Evolutionary conservation across 2,797 vertebrate genomes (phyloP).

Genomic region (Hapalemur alaotrensis): DNA sequence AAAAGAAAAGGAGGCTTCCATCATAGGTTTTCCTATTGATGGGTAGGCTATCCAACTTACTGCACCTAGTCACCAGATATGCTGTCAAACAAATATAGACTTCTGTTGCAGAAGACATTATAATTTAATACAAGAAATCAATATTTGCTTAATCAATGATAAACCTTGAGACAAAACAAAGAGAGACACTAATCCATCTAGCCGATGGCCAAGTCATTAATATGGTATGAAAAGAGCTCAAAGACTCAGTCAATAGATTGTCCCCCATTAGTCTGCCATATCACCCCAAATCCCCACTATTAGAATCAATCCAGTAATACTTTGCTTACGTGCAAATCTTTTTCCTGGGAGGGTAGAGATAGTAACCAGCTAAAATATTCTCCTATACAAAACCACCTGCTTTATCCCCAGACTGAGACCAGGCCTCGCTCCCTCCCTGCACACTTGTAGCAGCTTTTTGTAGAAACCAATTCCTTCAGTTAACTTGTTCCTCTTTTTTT

Average conservation of each 20-base stretch:
- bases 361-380: not conserved
- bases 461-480: not conserved
- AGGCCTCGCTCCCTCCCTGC: not conserved
- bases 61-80: not conserved
- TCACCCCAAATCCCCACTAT: not conserved
- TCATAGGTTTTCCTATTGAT: not conserved
- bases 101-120: not conserved
- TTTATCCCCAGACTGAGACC: not conserved
- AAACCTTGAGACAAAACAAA: constrained; percentile 24
- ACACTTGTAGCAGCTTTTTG: not conserved
- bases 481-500: not conserved
- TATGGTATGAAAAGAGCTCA: not conserved
- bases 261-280: not conserved
- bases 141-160: not conserved
- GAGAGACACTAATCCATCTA: not conserved
- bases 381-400: not conserved
- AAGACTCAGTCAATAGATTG: not conserved
- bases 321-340: not conserved
- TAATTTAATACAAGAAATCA: constrained; percentile 33
- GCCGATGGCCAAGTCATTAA: not conserved
- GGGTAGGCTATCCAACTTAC: not conserved
- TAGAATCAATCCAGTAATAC: not conserved
- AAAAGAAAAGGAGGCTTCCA: not conserved
- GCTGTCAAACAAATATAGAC: not conserved
- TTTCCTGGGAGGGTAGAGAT: not conserved